Conservation (phyloP, 2,113 vertebrate species). For the Gobius niger region DNA sequence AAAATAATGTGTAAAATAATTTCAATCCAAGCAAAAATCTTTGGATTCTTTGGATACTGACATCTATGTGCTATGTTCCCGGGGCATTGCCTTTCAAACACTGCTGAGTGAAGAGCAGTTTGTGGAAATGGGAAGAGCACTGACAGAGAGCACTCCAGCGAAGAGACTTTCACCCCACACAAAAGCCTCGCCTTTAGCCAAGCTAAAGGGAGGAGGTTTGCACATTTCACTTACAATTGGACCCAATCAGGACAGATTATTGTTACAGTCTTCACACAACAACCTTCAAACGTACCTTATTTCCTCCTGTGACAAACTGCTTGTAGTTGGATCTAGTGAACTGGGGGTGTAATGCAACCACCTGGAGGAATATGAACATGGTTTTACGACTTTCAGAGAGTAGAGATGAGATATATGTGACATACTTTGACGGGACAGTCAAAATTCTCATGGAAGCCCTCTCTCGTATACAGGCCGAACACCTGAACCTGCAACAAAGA, state of each 20-base stretch:
- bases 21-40: constrained; percentile 43
- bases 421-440: constrained; percentile 96
- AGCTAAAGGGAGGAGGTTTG: constrained; percentile 36
- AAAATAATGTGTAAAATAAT: constrained; percentile 36
- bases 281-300: constrained; percentile 83
- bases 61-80: constrained; percentile 71
- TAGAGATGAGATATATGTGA: background rate
- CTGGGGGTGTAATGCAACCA: constrained; percentile 90
- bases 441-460: constrained; percentile 95
- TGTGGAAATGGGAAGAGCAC: constrained; percentile 74
- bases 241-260: constrained; percentile 49
- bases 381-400: background rate
- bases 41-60: constrained; percentile 72
- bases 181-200: constrained; percentile 46
- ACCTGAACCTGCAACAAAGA: constrained; percentile 87
- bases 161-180: constrained; percentile 71
- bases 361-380: constrained; percentile 48
- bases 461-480: constrained; percentile 92
- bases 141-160: constrained; percentile 69
- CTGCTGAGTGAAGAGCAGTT: constrained; percentile 75
- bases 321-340: constrained; percentile 93
- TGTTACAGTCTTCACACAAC: constrained; percentile 8
- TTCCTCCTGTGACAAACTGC: constrained; percentile 97
- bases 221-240: constrained; percentile 38
- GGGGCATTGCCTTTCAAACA: constrained; percentile 74